Evolutionary conservation across 2,888 invertebrate genomes (phyloP).

Genomic region (Acleris literana): DNA sequence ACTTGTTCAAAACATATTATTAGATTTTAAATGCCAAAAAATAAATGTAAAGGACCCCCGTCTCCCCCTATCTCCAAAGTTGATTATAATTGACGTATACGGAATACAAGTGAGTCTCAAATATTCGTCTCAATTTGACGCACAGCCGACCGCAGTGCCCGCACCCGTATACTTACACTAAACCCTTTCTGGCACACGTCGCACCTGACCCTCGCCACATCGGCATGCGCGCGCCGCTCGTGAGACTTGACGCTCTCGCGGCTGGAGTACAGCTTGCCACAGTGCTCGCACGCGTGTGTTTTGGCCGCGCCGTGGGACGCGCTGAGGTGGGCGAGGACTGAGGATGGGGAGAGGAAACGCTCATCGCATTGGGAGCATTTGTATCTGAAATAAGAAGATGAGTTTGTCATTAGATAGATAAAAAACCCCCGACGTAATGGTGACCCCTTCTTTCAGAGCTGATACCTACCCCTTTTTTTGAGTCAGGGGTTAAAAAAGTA

Average conservation of each 20-base stretch:
- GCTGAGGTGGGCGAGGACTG: conserved; percentile 47
- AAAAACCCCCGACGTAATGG: too few species aligned
- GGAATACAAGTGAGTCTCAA: too few species aligned
- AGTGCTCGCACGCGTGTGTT: conserved; percentile 49
- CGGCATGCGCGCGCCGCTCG: conserved; percentile 45
- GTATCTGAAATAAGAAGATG: conserved; percentile 39
- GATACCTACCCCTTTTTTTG: too few species aligned
- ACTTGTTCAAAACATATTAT: too few species aligned
- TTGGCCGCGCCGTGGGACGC: conserved; percentile 47
- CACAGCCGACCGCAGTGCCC: too few species aligned
- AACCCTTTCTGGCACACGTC: conserved; percentile 41
- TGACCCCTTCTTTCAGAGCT: too few species aligned
- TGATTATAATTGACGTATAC: too few species aligned
- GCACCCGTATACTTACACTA: conserved; percentile 37
- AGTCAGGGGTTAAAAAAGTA: background rate
- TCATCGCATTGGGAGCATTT: conserved; percentile 48
- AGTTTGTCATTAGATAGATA: too few species aligned
- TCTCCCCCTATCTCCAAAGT: too few species aligned
- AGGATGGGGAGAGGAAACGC: conserved; percentile 48
- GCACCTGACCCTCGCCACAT: conserved; percentile 31
- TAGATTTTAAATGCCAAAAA: too few species aligned
- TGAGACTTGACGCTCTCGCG: conserved; percentile 51
- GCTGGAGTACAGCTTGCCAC: conserved; percentile 51
- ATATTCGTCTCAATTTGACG: too few species aligned
- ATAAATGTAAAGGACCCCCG: too few species aligned